Conservation (phyloP, 2,797 vertebrate genomes). For the Nyctibius grandis region DNA sequence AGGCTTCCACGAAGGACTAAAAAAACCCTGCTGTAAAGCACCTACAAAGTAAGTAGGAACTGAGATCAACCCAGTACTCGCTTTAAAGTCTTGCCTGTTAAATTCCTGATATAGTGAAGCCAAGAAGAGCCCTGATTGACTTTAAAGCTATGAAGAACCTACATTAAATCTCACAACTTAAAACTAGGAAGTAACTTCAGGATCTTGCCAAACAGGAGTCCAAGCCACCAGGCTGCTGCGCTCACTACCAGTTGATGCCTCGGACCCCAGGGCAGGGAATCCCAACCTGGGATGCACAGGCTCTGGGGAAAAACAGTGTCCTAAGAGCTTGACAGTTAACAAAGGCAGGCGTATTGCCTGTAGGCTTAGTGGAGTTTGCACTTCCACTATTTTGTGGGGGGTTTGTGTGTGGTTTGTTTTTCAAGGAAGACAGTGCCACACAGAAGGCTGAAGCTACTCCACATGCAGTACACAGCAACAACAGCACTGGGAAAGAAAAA, state of each 20-base stretch:
- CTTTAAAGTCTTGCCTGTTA: background rate
- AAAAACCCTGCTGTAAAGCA: background rate
- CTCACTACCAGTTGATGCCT: background rate
- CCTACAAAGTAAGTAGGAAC: background rate
- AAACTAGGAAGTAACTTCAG: background rate
- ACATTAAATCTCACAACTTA: background rate
- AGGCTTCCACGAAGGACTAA: background rate
- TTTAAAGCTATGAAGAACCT: background rate
- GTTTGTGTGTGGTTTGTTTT: background rate
- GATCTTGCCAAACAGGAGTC: background rate
- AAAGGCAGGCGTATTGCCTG: background rate
- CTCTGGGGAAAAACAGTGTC: background rate
- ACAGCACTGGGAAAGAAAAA: slow-evolving; percentile 17
- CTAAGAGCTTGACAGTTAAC: background rate
- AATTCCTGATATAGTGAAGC: background rate
- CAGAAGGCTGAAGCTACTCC: background rate
- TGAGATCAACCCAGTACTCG: background rate
- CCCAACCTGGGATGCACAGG: background rate
- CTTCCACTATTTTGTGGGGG: background rate
- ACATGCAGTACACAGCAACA: background rate
- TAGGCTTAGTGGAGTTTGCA: background rate
- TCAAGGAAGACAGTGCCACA: background rate
- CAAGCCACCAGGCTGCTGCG: background rate
- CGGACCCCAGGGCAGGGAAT: background rate
- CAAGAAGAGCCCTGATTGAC: background rate